A percentile compares a stretch with the other conserved stretches of the same genome.
phyloP scores from a whole-genome alignment of 2,113 vertebrate species.

The Xyrauchen texanus region DNA sequence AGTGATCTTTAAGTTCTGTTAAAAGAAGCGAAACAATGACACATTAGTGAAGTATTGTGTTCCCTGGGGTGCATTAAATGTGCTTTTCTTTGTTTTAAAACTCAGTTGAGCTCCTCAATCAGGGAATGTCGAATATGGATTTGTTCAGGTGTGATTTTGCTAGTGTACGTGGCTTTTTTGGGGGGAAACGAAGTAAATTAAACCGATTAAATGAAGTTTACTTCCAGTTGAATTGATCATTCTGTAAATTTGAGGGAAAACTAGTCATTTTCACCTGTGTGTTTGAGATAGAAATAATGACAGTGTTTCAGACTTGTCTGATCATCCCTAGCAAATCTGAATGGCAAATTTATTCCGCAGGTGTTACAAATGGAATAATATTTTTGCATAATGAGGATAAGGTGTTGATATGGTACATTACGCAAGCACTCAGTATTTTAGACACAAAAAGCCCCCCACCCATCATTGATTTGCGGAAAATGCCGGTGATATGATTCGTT shows the following conservation, averaged over 20 bases:
- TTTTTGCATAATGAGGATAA: slow-evolving; percentile 79
- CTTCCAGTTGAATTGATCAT: slow-evolving; percentile 81
- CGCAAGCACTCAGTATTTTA: slow-evolving; percentile 72
- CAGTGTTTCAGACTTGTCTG: slow-evolving; percentile 81
- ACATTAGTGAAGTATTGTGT: slow-evolving; percentile 41
- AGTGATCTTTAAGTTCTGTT: slow-evolving; percentile 39
- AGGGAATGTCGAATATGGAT: slow-evolving; percentile 39
- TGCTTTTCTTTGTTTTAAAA: slow-evolving; percentile 37
- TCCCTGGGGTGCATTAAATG: slow-evolving; percentile 20
- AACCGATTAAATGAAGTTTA: slow-evolving; percentile 81
- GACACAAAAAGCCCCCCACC: slow-evolving; percentile 47
- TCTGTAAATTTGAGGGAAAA: slow-evolving; percentile 64
- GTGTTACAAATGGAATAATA: slow-evolving; percentile 82
- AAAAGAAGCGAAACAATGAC: slow-evolving; percentile 39
- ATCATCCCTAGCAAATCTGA: slow-evolving; percentile 80
- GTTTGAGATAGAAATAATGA: slow-evolving; percentile 81
- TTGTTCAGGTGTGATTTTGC: slow-evolving; percentile 69
- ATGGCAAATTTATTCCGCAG: slow-evolving; percentile 84
- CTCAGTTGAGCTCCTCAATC: slow-evolving; percentile 28
- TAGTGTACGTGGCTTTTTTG: slow-evolving; percentile 70
- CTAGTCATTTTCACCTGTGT: slow-evolving; percentile 55
- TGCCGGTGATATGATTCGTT: slow-evolving; percentile 1
- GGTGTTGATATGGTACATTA: slow-evolving; percentile 76
- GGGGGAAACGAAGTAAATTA: slow-evolving; percentile 74
- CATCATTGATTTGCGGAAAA: slow-evolving; percentile 23